phyloP scores from a whole-genome alignment of 2,797 vertebrate genomes.

The Strix occidentalis region DNA sequence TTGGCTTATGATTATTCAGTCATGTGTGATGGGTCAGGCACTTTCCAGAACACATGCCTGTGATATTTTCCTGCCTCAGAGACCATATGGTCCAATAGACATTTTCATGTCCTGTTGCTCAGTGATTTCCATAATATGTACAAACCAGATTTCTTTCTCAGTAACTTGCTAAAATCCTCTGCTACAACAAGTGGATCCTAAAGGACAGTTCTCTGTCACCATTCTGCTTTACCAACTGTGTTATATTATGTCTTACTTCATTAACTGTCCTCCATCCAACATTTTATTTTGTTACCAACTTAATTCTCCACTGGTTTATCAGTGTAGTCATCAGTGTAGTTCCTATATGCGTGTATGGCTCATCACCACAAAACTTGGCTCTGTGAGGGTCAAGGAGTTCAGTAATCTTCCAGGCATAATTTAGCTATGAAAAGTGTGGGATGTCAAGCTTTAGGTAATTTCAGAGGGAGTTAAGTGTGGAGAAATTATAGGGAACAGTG shows the following conservation, averaged over 20 bases:
- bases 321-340: neutral
- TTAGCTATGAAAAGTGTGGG: neutral
- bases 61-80: neutral
- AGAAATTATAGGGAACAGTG: neutral
- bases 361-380: neutral
- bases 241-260: neutral
- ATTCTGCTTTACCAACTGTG: neutral
- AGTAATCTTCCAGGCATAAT: neutral
- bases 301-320: neutral
- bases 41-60: neutral
- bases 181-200: neutral
- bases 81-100: neutral
- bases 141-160: neutral
- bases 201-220: neutral
- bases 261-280: neutral
- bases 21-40: neutral
- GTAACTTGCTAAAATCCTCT: neutral
- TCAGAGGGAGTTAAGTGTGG: neutral
- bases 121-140: neutral
- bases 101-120: neutral
- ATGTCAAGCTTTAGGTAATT: neutral
- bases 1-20: neutral
- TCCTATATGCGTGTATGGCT: neutral
- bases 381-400: neutral
- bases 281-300: neutral